Conservation (phyloP, 2,888 invertebrate genomes). For the Podotricha telesiphe region DNA sequence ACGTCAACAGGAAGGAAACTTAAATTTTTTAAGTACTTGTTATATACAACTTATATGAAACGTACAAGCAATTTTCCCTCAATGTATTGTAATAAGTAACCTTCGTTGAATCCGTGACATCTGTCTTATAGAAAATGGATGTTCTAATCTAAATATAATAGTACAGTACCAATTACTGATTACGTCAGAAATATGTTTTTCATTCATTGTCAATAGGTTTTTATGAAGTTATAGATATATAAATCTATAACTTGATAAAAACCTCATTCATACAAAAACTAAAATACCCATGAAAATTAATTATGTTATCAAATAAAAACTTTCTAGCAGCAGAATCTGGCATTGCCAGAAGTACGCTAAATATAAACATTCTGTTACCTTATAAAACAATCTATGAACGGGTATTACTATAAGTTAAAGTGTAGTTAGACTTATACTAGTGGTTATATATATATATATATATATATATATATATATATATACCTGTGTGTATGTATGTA, state of each 20-base stretch:
- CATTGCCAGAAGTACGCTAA: background rate
- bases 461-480: too few species aligned
- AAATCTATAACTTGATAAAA: too few species aligned
- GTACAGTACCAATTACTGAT: too few species aligned
- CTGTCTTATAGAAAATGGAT: constrained; percentile 15
- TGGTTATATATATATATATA: background rate
- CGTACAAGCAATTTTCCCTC: background rate
- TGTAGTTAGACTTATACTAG: background rate
- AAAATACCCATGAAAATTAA: too few species aligned
- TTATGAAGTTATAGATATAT: too few species aligned
- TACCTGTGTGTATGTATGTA: too few species aligned
- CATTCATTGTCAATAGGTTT: too few species aligned
- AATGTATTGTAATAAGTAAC: background rate
- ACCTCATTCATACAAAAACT: too few species aligned
- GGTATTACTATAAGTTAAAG: constrained; percentile 22
- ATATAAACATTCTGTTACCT: constrained; percentile 6
- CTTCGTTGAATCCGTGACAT: background rate
- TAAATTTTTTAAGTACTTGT: background rate
- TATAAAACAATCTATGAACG: constrained; percentile 22
- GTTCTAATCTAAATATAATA: background rate
- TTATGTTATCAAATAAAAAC: too few species aligned
- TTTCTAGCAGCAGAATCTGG: background rate
- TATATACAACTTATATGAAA: background rate
- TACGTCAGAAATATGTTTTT: too few species aligned
- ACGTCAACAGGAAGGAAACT: too few species aligned